These are phyloP conservation scores for Bufotes viridis DNA, from an alignment of 2,797 vertebrate species.

Conservation along the genomic window DNA sequence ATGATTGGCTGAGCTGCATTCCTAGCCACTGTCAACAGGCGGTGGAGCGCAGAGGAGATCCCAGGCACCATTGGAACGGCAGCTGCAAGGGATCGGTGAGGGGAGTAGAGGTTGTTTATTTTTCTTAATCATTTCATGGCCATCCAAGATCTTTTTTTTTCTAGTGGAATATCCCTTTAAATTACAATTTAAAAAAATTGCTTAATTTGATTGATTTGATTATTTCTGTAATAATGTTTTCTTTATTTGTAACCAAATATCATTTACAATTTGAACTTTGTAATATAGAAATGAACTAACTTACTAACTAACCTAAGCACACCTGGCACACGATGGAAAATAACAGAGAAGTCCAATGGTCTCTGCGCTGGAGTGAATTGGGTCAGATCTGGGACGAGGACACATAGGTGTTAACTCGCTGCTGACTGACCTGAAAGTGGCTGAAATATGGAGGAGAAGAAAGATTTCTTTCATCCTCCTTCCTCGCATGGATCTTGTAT, in stretches of 20 bases:
- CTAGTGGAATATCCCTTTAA: no score
- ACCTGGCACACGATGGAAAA: not conserved
- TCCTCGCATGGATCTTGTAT: constrained; percentile 64
- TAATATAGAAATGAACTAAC: not conserved
- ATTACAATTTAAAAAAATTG: no score
- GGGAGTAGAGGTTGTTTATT: no score
- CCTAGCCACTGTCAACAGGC: no score
- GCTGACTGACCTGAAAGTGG: constrained; percentile 52
- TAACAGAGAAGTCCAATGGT: not conserved
- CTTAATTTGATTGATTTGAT: no score
- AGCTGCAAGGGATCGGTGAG: no score
- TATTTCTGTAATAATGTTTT: no score
- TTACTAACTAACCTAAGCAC: not conserved
- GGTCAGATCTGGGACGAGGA: constrained; percentile 13
- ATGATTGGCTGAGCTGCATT: no score
- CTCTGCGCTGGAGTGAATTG: not conserved
- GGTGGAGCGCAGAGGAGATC: no score
- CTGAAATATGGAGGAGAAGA: constrained; percentile 50
- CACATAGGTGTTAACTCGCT: constrained; percentile 41
- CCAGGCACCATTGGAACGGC: no score
- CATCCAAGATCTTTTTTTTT: no score
- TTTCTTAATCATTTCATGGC: no score
- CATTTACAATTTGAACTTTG: not conserved
- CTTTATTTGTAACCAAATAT: not conserved
- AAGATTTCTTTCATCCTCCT: constrained; percentile 63